phyloP scores from a whole-genome alignment of 2,797 vertebrate genomes.

The Rhodeus uyekii region DNA sequence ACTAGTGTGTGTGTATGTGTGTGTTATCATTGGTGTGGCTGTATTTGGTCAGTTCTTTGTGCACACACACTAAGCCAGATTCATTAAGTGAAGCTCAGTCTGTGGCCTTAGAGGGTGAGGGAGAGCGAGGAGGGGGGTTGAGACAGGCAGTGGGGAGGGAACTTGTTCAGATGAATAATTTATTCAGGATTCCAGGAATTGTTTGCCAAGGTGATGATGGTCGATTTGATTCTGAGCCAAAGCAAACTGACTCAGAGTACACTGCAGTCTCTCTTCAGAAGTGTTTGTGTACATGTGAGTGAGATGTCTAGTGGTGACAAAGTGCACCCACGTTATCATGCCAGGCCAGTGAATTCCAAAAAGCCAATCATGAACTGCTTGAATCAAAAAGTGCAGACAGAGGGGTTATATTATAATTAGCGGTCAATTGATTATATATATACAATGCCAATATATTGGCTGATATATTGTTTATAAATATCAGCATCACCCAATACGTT shows the following conservation, averaged over 20 bases:
- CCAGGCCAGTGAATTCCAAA: slow-evolving; percentile 11
- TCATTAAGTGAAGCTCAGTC: slow-evolving; percentile 64
- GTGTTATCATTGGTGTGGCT: slow-evolving; percentile 27
- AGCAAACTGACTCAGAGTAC: slow-evolving; percentile 74
- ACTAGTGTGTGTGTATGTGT: slow-evolving; percentile 32
- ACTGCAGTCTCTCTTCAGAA: slow-evolving; percentile 55
- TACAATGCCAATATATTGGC: neutral
- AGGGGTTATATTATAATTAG: neutral
- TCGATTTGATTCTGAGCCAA: slow-evolving; percentile 79
- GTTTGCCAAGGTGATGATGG: slow-evolving; percentile 85
- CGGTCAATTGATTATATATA: neutral
- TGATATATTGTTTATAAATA: neutral
- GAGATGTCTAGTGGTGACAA: slow-evolving; percentile 49
- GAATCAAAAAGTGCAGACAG: neutral
- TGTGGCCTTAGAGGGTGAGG: slow-evolving; percentile 59
- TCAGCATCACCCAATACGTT: neutral
- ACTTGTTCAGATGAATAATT: slow-evolving; percentile 83
- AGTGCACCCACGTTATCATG: slow-evolving; percentile 51
- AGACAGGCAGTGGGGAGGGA: slow-evolving; percentile 55
- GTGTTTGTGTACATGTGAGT: slow-evolving; percentile 58
- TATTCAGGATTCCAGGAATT: slow-evolving; percentile 82
- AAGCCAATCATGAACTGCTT: neutral
- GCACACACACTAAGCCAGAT: slow-evolving; percentile 54
- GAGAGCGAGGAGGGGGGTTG: slow-evolving; percentile 49
- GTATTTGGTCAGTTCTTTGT: slow-evolving; percentile 27